Evolutionary conservation across 2,113 vertebrate genomes (phyloP), one percentile per base, ranked within the genome.

Genomic region (Philantomba maxwellii): DNA sequence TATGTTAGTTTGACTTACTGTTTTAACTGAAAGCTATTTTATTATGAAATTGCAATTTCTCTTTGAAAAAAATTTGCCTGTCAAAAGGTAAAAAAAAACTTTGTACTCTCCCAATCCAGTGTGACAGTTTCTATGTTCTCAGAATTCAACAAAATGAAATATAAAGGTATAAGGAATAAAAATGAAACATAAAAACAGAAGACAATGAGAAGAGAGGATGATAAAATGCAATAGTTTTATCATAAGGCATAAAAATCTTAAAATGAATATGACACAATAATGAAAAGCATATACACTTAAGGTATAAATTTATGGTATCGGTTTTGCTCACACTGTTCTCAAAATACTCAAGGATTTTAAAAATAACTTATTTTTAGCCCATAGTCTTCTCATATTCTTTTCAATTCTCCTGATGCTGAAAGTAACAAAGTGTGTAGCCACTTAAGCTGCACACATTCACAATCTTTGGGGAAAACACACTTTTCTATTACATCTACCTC

Each of bases 321-420:
- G 8, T 80, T 95, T 95, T 82, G 26, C 60, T 84, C 92, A 51
- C 75, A 92, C 88, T 91, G 9, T 94, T 97, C 81, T 96, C 58
- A 84, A 93, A 89, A 85, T 39, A 16, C 33, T 30, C 89, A 94
- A 47, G 53, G 58, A 73, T 87, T 96, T 83, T 30, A 30, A 66
- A 87, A 77, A 43, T 30, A 64, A 57, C 94, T 96, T 91, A 93
- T 86, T 93, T 97, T 96, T 91, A 97, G 95, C 28, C 15, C 66
- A 91, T 80, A 97, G 73, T 87, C 60, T 87, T 88, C 33, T 66
- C 60, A 6, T 57, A 47, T 89, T 96, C 87, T 95, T 95, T 77
- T 43, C 88, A 94, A 45, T 87, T 87, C 62, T 91, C 77, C 23
- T 39, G 73, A 53, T 89, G 66, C 92, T 73, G 57, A 47, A 93